Conservation (phyloP, 1,140 invertebrate species). For the Geopemphigus sp. region DNA sequence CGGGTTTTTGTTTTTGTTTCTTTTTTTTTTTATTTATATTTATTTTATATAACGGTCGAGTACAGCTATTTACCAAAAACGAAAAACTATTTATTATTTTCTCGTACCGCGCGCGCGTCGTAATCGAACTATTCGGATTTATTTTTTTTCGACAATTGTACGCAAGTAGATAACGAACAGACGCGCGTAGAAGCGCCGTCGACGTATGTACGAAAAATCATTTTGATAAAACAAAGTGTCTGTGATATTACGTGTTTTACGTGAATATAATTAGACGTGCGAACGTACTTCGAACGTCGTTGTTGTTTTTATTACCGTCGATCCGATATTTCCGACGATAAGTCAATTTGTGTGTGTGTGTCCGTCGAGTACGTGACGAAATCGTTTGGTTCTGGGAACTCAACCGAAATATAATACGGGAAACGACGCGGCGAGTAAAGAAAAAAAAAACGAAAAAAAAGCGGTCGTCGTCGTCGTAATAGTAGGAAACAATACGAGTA, state of each 20-base stretch:
- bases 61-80: slow-evolving; percentile 44
- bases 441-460: not conserved
- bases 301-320: not conserved
- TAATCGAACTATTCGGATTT: too few species aligned
- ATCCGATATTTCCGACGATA: not conserved
- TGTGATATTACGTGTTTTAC: slow-evolving; percentile 40
- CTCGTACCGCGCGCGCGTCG: too few species aligned
- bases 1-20: not conserved
- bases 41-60: slow-evolving; percentile 9
- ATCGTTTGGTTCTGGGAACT: slow-evolving; percentile 46
- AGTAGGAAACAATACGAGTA: slow-evolving; percentile 26
- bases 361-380: slow-evolving; percentile 32
- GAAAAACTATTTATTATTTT: too few species aligned
- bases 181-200: too few species aligned
- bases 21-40: not conserved
- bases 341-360: slow-evolving; percentile 43
- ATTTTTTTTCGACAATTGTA: too few species aligned
- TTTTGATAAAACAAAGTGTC: too few species aligned
- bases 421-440: not conserved
- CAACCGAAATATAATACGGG: not conserved
- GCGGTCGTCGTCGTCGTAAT: not conserved
- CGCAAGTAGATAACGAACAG: too few species aligned
- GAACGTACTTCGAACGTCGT: not conserved
- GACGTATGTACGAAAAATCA: too few species aligned
- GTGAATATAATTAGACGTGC: slow-evolving; percentile 9